Percentiles rank a stretch among this genome's conserved stretches.
phyloP scores from a whole-genome alignment of 1,140 invertebrate genomes.

The Phymorhynchus buccinoides region DNA sequence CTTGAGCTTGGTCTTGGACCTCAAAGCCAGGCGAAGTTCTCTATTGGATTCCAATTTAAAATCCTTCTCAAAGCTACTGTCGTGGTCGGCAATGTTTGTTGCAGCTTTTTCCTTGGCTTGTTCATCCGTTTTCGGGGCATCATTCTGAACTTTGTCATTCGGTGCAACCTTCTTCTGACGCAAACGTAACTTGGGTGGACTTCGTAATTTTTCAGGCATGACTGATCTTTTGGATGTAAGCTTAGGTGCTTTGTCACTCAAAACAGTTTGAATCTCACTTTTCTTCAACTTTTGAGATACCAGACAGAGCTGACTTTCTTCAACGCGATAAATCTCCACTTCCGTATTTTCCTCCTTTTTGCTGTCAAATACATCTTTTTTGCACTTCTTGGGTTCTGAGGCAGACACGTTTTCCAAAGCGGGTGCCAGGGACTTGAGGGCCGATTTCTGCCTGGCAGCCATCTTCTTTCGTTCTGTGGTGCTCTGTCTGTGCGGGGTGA shows the following conservation, averaged over 20 bases:
- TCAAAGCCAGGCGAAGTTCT: neutral
- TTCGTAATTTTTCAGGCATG: neutral
- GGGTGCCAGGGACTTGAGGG: neutral
- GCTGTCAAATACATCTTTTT: neutral
- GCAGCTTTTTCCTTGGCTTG: neutral
- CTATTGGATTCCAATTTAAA: neutral
- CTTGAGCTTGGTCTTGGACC: neutral
- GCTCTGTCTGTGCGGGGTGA: slow-evolving; percentile 44
- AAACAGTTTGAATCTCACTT: neutral
- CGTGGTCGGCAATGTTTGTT: neutral
- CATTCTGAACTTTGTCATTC: neutral
- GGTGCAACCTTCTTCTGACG: slow-evolving; percentile 10
- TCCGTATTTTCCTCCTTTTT: slow-evolving; percentile 19
- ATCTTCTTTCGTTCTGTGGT: slow-evolving; percentile 60
- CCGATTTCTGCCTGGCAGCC: slow-evolving; percentile 40
- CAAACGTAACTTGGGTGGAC: slow-evolving; percentile 21
- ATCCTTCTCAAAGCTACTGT: neutral
- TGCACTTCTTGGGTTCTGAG: slow-evolving; percentile 22
- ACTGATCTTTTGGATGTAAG: neutral
- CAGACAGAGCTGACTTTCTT: neutral
- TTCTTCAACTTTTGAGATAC: neutral
- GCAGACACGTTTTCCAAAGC: neutral
- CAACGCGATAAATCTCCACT: neutral
- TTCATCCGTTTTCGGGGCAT: neutral
- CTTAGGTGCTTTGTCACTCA: neutral